Conservation (phyloP, 2,113 vertebrate species). For the Dicrurus megarhynchus region DNA sequence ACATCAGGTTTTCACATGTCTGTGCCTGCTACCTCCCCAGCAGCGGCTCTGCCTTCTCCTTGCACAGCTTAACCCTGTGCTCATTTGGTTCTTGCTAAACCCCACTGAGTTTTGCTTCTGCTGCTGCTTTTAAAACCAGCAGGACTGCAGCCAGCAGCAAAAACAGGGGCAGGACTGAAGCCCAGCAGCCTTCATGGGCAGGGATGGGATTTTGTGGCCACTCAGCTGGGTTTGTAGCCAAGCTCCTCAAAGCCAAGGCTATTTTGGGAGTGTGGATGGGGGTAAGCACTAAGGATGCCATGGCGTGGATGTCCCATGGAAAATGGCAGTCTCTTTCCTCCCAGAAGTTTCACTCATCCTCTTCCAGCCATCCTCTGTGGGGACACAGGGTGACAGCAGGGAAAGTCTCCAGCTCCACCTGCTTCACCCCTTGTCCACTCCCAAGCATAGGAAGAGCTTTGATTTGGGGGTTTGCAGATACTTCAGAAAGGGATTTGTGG, state of each 20-base stretch:
- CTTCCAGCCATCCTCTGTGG: accelerated
- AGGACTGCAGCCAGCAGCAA: not conserved
- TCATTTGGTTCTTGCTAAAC: not conserved
- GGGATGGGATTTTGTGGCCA: not conserved
- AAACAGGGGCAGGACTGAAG: not conserved
- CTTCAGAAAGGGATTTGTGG: not conserved
- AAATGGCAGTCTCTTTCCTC: not conserved
- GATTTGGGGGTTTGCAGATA: not conserved
- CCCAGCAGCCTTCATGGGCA: not conserved
- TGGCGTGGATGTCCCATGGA: accelerated
- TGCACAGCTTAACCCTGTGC: not conserved
- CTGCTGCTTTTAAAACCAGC: not conserved
- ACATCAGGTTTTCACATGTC: not conserved
- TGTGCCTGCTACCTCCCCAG: not conserved
- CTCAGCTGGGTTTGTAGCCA: not conserved
- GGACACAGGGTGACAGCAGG: not conserved
- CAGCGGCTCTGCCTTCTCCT: not conserved
- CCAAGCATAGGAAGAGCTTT: accelerated
- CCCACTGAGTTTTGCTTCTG: not conserved
- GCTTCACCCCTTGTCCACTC: accelerated
- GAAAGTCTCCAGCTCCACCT: not conserved
- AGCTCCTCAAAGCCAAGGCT: not conserved
- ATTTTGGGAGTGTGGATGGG: accelerated
- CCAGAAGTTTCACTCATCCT: not conserved
- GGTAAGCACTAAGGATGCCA: accelerated